Evolutionary conservation across 1,140 invertebrate species (phyloP), one percentile per base, ranked within the genome.

Genomic region (Charaxes varanes): DNA sequence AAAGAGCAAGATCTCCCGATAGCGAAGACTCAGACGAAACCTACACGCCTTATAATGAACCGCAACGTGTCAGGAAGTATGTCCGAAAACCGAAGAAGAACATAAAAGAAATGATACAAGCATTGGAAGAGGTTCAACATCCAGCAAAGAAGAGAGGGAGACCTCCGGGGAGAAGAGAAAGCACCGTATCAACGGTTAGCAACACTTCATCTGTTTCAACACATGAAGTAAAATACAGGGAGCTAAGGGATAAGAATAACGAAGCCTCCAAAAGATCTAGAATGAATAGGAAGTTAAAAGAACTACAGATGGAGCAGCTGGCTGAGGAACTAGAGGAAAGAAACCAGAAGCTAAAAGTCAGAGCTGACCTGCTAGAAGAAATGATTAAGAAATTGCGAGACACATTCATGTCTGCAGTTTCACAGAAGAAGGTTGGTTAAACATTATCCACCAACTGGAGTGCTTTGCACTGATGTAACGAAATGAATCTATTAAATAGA

Each of bases 241-340:
- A 91, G 56, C 82, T 90, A 7, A 79, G 91, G 7, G 89, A 91
- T 45, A 91, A 91, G 53, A 93, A 93, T 65, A 93, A 93, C 62
- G 90, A 92, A 68, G 91, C 91, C 4, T 92, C 91, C 6, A 85
- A 91, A 55, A 86, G 87, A 50, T 92, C 90, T 0, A 78, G 91
- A 40, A 87, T 89, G 76, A 92, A 91, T 41, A 88, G 91, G 36
- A 92, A 92, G 67, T 80, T 86, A 3, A 90, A 90, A 49, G 91
- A 92, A 48, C 53, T 79, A 37, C 72, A 84, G 46, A 84, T 76
- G 68, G 66, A 79, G 46, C 65, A 76, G 23, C 18, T 68, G 18
- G 82, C 71, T 6, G 56, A 61, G 15, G 66, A 84, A 15, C 53
- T 86, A 31, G 82, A 84, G 43, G 69, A 77, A 13, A 61, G 62